phyloP scores from a whole-genome alignment of 2,888 invertebrate species.

The Griposia aprilina region DNA sequence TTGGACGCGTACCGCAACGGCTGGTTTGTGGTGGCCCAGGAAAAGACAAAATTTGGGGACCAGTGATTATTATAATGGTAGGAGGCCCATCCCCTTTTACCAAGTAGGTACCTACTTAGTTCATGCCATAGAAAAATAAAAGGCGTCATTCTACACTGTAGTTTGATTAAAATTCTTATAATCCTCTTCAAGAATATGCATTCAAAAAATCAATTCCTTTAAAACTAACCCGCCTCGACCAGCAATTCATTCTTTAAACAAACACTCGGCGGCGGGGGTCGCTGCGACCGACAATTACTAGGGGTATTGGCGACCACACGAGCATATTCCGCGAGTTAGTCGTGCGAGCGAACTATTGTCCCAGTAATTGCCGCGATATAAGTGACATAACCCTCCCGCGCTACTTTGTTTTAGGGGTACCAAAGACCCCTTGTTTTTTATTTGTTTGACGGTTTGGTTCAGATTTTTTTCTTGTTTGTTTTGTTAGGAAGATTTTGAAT shows the following conservation, averaged over 20 bases:
- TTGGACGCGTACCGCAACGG: too few relatives aligned
- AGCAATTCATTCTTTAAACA: slow-evolving; percentile 60
- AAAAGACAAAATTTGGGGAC: too few relatives aligned
- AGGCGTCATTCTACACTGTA: neutral
- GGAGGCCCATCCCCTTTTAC: neutral
- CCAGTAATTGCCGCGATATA: slow-evolving; percentile 70
- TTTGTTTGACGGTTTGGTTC: slow-evolving; percentile 33
- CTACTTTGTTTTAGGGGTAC: slow-evolving; percentile 58
- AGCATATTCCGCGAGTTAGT: slow-evolving; percentile 77
- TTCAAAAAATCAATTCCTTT: slow-evolving; percentile 5
- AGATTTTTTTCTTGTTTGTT: neutral
- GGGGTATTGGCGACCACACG: slow-evolving; percentile 70
- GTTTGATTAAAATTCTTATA: neutral
- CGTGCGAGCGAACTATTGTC: slow-evolving; percentile 66
- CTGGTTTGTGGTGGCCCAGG: too few relatives aligned
- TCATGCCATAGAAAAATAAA: neutral
- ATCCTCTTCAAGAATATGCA: neutral
- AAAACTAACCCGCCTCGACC: slow-evolving; percentile 23
- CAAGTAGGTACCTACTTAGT: neutral
- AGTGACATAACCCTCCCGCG: slow-evolving; percentile 63
- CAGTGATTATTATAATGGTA: neutral
- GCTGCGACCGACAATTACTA: slow-evolving; percentile 59
- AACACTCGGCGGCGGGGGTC: slow-evolving; percentile 59
- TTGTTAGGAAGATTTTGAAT: neutral
- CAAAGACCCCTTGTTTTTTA: slow-evolving; percentile 41